These are phyloP conservation scores for Chloroclystis v-ata DNA, from an alignment of 2,888 invertebrate species.

Conservation along the genomic window DNA sequence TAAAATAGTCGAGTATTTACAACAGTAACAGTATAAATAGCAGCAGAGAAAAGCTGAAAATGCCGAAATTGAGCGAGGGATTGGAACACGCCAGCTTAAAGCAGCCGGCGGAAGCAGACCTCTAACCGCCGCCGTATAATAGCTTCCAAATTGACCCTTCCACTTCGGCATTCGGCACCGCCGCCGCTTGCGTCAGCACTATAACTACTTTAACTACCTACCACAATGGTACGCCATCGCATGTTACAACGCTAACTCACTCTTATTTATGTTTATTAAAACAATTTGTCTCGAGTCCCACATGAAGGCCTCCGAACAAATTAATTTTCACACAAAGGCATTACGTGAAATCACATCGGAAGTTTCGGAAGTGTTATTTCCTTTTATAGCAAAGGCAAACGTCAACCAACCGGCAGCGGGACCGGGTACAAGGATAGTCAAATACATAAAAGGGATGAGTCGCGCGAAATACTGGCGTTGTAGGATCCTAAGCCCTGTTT, in stretches of 20 bases:
- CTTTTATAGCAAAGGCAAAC: constrained; percentile 66
- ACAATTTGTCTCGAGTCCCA: constrained; percentile 34
- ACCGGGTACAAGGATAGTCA: constrained; percentile 63
- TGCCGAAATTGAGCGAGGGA: constrained; percentile 70
- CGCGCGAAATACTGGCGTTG: constrained; percentile 73
- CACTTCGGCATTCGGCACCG: constrained; percentile 50
- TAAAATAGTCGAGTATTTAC: constrained; percentile 39
- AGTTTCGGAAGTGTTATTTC: constrained; percentile 70
- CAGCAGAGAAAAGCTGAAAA: constrained; percentile 67
- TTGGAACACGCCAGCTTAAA: constrained; percentile 72
- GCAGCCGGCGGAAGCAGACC: constrained; percentile 75
- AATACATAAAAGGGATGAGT: constrained; percentile 76
- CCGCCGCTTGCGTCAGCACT: constrained; percentile 44
- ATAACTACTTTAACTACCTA: constrained; percentile 33
- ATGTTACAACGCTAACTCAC: constrained; percentile 15
- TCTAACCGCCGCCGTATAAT: constrained; percentile 74
- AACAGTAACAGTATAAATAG: constrained; percentile 51
- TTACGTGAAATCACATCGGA: constrained; percentile 59
- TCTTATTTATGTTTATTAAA: constrained; percentile 12
- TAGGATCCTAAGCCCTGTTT: constrained; percentile 76
- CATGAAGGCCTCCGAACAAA: constrained; percentile 39
- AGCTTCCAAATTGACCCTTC: constrained; percentile 74
- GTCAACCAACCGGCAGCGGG: constrained; percentile 54
- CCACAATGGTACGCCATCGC: constrained; percentile 10
- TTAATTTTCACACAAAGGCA: constrained; percentile 57